phyloP scores from a whole-genome alignment of 2,888 invertebrate genomes.

The Calliphora vomitoria region DNA sequence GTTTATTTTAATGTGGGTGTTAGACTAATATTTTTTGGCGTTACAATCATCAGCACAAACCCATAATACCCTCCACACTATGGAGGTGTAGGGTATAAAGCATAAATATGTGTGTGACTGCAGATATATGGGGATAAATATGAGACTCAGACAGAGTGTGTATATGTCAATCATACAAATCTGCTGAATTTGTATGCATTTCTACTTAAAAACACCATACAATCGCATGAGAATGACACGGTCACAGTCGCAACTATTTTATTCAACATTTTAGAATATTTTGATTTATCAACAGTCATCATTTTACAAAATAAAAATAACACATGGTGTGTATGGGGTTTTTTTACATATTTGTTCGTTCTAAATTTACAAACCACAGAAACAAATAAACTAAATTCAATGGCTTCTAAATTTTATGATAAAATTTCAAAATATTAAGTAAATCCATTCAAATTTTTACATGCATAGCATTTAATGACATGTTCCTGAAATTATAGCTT shows the following conservation, averaged over 20 bases:
- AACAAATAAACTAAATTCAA: conserved; percentile 11
- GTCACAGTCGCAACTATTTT: conserved; percentile 19
- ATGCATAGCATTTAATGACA: neutral
- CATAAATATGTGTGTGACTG: neutral
- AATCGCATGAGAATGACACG: conserved; percentile 31
- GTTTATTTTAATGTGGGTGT: no score
- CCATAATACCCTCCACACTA: no score
- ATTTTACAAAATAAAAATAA: conserved; percentile 41
- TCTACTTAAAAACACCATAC: conserved; percentile 10
- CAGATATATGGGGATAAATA: neutral
- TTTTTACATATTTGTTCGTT: neutral
- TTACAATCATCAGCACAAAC: no score
- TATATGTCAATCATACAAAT: conserved; percentile 47
- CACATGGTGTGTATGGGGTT: conserved; percentile 33
- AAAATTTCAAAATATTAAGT: conserved; percentile 16
- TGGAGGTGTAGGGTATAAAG: no score
- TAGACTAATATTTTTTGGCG: no score
- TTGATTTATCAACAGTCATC: conserved; percentile 61
- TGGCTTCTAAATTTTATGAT: conserved; percentile 5
- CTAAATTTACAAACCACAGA: conserved; percentile 26
- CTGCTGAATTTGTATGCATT: conserved; percentile 19
- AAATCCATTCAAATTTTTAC: neutral
- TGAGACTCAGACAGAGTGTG: neutral
- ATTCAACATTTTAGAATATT: conserved; percentile 43
- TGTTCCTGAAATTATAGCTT: neutral